A percentile compares a stretch with the other conserved stretches of the same genome.
phyloP scores from a whole-genome alignment of 2,888 invertebrate genomes.

The Creontiades dilutus region DNA sequence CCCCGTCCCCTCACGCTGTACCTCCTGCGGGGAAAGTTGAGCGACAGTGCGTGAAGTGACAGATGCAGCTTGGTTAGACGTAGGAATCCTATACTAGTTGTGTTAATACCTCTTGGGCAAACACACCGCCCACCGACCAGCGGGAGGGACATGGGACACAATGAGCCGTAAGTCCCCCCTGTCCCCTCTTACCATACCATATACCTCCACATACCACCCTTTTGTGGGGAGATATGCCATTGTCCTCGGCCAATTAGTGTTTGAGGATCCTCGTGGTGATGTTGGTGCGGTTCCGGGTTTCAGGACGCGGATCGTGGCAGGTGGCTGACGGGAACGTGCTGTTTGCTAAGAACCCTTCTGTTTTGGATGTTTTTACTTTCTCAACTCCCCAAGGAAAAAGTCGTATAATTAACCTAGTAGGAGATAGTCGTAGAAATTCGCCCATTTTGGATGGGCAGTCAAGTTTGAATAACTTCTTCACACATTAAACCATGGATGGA shows the following conservation, averaged over 20 bases:
- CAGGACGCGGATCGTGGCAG: neutral
- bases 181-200: neutral
- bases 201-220: neutral
- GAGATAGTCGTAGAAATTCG: too few species aligned
- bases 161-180: neutral
- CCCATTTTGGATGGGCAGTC: too few species aligned
- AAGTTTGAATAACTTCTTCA: too few species aligned
- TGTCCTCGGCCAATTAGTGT: conserved; percentile 16
- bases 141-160: conserved; percentile 17
- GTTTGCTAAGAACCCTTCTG: neutral
- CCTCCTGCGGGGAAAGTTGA: neutral
- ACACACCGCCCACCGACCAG: conserved; percentile 79
- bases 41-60: neutral
- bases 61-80: conserved; percentile 27
- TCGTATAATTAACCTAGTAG: too few species aligned
- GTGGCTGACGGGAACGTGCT: conserved; percentile 5
- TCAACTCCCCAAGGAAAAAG: too few species aligned
- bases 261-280: neutral
- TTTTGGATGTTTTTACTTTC: neutral
- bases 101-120: conserved; percentile 63
- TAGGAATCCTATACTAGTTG: conserved; percentile 30
- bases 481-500: too few species aligned
- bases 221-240: neutral
- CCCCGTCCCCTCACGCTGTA: too few species aligned
- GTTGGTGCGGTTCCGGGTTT: neutral